These are phyloP conservation scores for Pogonomyrmex californicus DNA, from an alignment of 1,140 invertebrate species.

Conservation along the genomic window DNA sequence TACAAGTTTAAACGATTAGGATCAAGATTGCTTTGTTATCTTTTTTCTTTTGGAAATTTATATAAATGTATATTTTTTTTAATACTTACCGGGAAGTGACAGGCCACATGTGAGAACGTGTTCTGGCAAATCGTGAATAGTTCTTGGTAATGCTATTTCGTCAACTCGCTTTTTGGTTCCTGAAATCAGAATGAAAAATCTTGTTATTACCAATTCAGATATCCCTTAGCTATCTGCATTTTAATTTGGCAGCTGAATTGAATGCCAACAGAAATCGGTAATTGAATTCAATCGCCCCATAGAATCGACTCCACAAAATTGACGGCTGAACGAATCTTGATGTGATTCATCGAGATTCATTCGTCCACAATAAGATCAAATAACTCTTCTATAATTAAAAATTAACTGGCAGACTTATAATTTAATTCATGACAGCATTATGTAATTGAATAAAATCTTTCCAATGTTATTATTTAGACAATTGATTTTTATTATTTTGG, in stretches of 20 bases:
- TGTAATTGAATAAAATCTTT: neutral
- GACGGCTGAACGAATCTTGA: slow-evolving; percentile 63
- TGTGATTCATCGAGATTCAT: slow-evolving; percentile 36
- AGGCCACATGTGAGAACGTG: slow-evolving; percentile 83
- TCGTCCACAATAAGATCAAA: neutral
- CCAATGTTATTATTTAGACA: neutral
- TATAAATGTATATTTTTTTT: neutral
- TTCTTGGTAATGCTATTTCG: slow-evolving; percentile 82
- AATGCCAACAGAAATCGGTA: slow-evolving; percentile 64
- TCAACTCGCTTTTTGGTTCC: slow-evolving; percentile 84
- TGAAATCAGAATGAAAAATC: slow-evolving; percentile 77
- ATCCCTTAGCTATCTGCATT: slow-evolving; percentile 55
- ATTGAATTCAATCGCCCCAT: slow-evolving; percentile 49
- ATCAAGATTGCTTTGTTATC: neutral
- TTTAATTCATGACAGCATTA: neutral
- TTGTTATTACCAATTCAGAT: slow-evolving; percentile 66
- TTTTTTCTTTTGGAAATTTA: neutral
- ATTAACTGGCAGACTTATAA: neutral
- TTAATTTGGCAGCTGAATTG: slow-evolving; percentile 64
- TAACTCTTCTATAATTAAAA: slow-evolving; percentile 33
- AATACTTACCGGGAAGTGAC: slow-evolving; percentile 83
- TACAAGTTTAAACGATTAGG: neutral
- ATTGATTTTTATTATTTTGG: neutral
- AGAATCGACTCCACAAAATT: neutral
- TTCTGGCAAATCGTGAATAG: slow-evolving; percentile 84